phyloP scores from a whole-genome alignment of 2,888 invertebrate genomes.

The Gandaritis pyraliata region DNA sequence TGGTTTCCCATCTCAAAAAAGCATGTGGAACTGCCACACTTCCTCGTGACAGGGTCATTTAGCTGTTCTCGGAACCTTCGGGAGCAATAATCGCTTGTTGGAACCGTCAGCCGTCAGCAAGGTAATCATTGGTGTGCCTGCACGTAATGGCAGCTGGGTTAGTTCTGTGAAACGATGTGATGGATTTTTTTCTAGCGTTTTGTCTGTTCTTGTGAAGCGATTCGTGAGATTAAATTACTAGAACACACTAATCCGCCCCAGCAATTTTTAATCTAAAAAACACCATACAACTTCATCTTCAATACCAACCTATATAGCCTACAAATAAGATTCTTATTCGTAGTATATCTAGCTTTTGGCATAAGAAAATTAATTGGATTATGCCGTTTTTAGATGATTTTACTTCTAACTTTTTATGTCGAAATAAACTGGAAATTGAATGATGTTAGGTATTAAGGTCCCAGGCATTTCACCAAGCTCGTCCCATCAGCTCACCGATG shows the following conservation, averaged over 20 bases:
- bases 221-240: too few relatives aligned
- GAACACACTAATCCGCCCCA: too few relatives aligned
- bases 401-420: too few relatives aligned
- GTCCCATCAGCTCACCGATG: background rate
- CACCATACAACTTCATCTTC: too few relatives aligned
- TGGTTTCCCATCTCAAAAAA: conserved; percentile 1
- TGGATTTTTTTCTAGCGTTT: conserved; percentile 10
- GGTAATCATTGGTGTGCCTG: conserved; percentile 23
- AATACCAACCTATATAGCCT: too few relatives aligned
- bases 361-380: too few relatives aligned
- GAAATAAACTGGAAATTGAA: too few relatives aligned
- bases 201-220: conserved; percentile 1
- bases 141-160: conserved; percentile 18
- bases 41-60: conserved; percentile 28
- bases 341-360: too few relatives aligned
- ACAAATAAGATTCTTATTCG: too few relatives aligned
- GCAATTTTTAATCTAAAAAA: too few relatives aligned
- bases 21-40: conserved; percentile 5
- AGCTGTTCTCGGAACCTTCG: conserved; percentile 21
- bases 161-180: conserved; percentile 11
- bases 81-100: conserved; percentile 22
- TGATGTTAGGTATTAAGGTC: background rate
- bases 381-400: too few relatives aligned
- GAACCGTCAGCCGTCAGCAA: conserved; percentile 17
- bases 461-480: too few relatives aligned